Evolutionary conservation across 92 coral and sea anemone species (phyloP), one percentile per base, ranked within the genome.

Genomic region (Palythoa caribaeorum): DNA sequence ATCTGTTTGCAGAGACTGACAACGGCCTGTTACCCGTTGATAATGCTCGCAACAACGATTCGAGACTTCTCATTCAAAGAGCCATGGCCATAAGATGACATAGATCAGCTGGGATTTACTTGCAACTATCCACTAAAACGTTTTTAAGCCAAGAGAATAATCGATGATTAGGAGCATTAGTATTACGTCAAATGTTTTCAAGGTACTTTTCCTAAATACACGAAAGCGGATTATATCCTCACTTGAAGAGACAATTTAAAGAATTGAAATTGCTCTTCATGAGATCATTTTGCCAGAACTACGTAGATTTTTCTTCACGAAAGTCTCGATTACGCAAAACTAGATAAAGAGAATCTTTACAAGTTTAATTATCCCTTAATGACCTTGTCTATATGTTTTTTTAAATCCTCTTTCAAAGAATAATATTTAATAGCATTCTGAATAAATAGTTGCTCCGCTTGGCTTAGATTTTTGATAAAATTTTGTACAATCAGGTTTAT

Each of bases 1-100:
- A 97, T 90, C 81, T 94, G 73, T 97, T 95, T 69, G 92, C 98
- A 17, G 99, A 97, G 62, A 94, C 92, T 81, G 98, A 97, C 69
- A 95, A 84, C 68, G 99, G 98, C 2, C 72, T 91, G 55, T 71
- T 97, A 63, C 99, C 99, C 1, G 85, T 95, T 21, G 99, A 97
- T 74, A 71, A 92, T 60, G 95, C 98, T 78, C 88, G 69, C 76
- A 88, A 91, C 44, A 84, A 51, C 28, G 85, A 90, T 14, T 80
- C 93, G 75, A 92, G 92, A 9, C 71, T 84, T 10, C 86, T 92
- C 76, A 79, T 97, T 15, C 91, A 92, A 69, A 85, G 90, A 35
- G 98, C 99, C 1, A 97, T 97, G 99, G 85, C 90, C 9, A 91
- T 97, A 83, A 95, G 90, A 93, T 97, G 85, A 80, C 47, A 15